Conservation (phyloP, 2,888 invertebrate species). For the Xanthorhoe spadicearia region DNA sequence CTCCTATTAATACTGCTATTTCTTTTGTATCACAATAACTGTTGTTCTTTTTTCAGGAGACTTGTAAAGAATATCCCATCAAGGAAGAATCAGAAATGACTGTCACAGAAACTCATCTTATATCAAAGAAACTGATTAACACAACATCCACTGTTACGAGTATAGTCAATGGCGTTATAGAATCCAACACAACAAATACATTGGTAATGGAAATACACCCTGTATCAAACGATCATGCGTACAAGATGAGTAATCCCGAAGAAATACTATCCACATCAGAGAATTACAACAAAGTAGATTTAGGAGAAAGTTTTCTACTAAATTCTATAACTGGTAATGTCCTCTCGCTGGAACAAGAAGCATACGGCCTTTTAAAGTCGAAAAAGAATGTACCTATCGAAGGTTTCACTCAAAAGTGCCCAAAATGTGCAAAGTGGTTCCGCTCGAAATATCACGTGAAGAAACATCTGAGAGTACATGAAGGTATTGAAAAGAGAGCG, state of each 20-base stretch:
- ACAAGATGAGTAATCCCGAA: conserved; percentile 66
- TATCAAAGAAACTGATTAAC: conserved; percentile 72
- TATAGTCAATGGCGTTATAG: conserved; percentile 62
- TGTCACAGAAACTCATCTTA: conserved; percentile 74
- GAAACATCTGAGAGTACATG: conserved; percentile 67
- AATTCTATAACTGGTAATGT: conserved; percentile 78
- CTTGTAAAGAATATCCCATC: conserved; percentile 52
- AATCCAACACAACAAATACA: conserved; percentile 71
- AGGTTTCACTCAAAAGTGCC: conserved; percentile 50
- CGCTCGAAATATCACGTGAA: conserved; percentile 47
- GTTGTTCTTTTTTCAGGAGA: conserved; percentile 27
- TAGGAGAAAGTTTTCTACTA: conserved; percentile 66
- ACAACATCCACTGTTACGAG: conserved; percentile 70
- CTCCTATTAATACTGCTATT: too few species aligned
- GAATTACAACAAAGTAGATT: conserved; percentile 50
- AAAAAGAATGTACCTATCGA: conserved; percentile 49
- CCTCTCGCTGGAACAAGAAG: conserved; percentile 73
- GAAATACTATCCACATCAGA: conserved; percentile 67
- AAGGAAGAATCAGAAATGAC: conserved; percentile 67
- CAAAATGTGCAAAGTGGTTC: conserved; percentile 67
- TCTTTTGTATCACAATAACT: background rate
- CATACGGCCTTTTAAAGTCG: conserved; percentile 66
- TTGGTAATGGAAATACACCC: conserved; percentile 75
- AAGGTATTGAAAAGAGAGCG: conserved; percentile 65
- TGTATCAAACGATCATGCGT: conserved; percentile 46